These are phyloP conservation scores for Pteria penguin DNA, from an alignment of 2,888 invertebrate species.

Conservation along the genomic window DNA sequence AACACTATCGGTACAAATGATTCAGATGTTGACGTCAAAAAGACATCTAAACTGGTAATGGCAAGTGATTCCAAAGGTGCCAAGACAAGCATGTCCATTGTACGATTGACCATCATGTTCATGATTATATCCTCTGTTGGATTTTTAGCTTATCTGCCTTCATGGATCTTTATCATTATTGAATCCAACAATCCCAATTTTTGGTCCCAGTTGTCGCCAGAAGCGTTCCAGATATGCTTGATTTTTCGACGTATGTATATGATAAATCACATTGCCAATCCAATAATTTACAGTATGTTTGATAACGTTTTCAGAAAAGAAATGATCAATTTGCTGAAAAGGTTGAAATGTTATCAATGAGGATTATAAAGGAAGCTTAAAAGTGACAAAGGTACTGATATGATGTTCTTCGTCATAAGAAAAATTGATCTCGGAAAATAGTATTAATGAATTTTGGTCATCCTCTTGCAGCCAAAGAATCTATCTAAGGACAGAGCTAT, in stretches of 20 bases:
- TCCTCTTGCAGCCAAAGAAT: too few species aligned
- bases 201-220: background rate
- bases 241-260: slow-evolving; percentile 13
- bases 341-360: too few species aligned
- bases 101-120: slow-evolving; percentile 19
- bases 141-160: slow-evolving; percentile 7
- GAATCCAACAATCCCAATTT: slow-evolving; percentile 14
- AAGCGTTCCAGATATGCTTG: slow-evolving; percentile 12
- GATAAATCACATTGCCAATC: slow-evolving; percentile 20
- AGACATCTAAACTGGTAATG: too few species aligned
- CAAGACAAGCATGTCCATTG: background rate
- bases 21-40: too few species aligned
- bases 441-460: too few species aligned
- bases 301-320: slow-evolving; percentile 8
- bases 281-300: slow-evolving; percentile 27
- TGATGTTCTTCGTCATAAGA: too few species aligned
- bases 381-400: too few species aligned
- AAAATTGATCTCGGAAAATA: too few species aligned
- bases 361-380: too few species aligned
- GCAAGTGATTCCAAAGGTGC: too few species aligned
- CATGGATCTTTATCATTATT: slow-evolving; percentile 13
- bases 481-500: too few species aligned
- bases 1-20: too few species aligned
- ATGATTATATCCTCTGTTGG: slow-evolving; percentile 26
- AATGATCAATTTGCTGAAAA: background rate